Base-by-base conservation (phyloP, 2,113 vertebrate genomes). In the Dunckerocampus dactyliophorus region DNA sequence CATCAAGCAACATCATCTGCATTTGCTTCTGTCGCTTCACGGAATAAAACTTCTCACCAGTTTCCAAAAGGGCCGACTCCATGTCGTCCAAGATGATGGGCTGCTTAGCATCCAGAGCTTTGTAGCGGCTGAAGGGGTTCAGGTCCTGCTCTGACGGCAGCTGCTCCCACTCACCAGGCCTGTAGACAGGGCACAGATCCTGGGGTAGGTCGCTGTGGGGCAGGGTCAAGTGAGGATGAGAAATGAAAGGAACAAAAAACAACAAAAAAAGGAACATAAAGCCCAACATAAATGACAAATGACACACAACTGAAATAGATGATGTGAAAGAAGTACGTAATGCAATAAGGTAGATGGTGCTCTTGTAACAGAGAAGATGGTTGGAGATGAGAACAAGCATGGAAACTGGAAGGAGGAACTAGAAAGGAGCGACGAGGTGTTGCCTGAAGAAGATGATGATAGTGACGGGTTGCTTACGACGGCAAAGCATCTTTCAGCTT, bases 161-260 rank as follows among this genome's bases (percentile, higher is more conserved):
- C 81, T 97, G 94, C 85, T 96, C 97, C 97, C 96, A 98, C 84
- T 98, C 95, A 75, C 94, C 93, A 48, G 97, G 97, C 97, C 97
- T 99, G 94, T 99, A 99, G 90, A 99, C 92, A 92, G 97, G 97
- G 95, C 95, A 98, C 91, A 99, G 95, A 97, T 97, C 94, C 95
- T 93, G 93, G 90, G 95, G 93, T 93, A 93, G 92, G 83, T 99
- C 97, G 90, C 97, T 99, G 92, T 78, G 82, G 90, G 92, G 88
- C 85, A 90, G 83, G 90, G 74, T 85, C 73, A 74, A 68, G 68
- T 34, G 17, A 55, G 51, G 67, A 76, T 79, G 69, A 54, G 15
- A 34, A 60, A 50, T 58, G 22, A 47, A 47, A 49, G 46, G 24
- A 20, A 57, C 4, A 21, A 37, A 24, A 45, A 63, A 19, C 15